These are phyloP conservation scores for Microctenopoma stevenorrisi DNA, from an alignment of 2,797 vertebrate species.

Conservation along the genomic window DNA sequence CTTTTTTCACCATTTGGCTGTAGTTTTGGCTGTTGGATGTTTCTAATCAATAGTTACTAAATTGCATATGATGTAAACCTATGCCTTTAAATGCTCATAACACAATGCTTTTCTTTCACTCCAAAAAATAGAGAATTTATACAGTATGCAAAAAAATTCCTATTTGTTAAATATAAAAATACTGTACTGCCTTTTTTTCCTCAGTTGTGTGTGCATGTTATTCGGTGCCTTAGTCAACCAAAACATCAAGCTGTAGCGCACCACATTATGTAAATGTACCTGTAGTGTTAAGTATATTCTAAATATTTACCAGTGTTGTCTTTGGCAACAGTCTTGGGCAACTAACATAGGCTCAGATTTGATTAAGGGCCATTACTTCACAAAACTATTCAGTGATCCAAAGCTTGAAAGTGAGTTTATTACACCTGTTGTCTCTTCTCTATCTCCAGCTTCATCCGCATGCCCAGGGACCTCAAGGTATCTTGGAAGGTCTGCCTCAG, in stretches of 20 bases:
- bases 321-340: neutral
- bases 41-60: slow-evolving; percentile 16
- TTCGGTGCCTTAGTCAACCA: neutral
- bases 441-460: slow-evolving; percentile 93
- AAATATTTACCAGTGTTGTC: neutral
- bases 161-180: neutral
- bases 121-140: neutral
- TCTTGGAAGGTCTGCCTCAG: slow-evolving; percentile 92
- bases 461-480: slow-evolving; percentile 91
- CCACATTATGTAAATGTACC: too few species aligned
- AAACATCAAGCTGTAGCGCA: too few species aligned
- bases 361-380: neutral
- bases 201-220: neutral
- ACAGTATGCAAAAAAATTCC: too few species aligned
- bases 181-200: neutral
- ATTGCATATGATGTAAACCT: slow-evolving; percentile 14
- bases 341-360: neutral
- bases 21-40: neutral
- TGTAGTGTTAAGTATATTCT: too few species aligned
- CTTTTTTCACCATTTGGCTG: slow-evolving; percentile 35
- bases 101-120: neutral
- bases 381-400: neutral
- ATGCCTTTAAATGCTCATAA: slow-evolving; percentile 5
- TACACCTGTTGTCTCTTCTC: slow-evolving; percentile 94
- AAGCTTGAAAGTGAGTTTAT: neutral